Base-by-base conservation (phyloP, 2,797 vertebrate genomes). In the Anas bernieri region DNA sequence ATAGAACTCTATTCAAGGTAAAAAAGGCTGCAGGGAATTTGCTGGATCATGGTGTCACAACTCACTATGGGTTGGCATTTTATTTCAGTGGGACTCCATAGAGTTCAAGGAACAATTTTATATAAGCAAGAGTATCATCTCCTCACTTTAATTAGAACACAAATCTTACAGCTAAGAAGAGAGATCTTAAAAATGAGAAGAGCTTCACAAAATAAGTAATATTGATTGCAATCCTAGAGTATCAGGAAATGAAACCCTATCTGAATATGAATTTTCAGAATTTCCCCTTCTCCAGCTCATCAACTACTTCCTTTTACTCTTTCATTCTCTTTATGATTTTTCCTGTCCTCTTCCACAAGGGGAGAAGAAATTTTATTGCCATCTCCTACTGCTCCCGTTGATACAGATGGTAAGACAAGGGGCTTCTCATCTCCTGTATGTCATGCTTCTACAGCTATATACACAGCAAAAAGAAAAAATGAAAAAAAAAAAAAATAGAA, bases 1-100 rank as follows among this genome's bases (percentile, higher is more conserved):
- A 11, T 37, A 70, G 81, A 92, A 92, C 46, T 86, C 39, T 50
- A 91, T 94, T 92, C 54, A 78, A 87, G 58, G 39, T 79, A 11
- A 64, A 97, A 96, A 85, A 41, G 30, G 15, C 25, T 39, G 25
- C 31, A 73, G 74, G 26, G 74, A 85, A 68, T 75, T 87, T 64
- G 14, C 64, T 83, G 18, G n/a, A 33, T 55, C 82, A 16, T 5
- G 1, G 8, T 82, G 56, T 79, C 48, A 12, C 66, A 86, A 41
- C 17, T 43, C 3, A 0, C 9, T 28, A 25, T 54, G 28, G 3
- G 6, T 30, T 80, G 20, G 11, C 63, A 20, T 22, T 87, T 79
- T 86, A 43, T 73, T 90, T 96, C 56, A 59, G 26, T 28, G 8
- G 6, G 18, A 70, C 18, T 82, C 52, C 35, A 66, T 39, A 63